A percentile compares a stretch with the other conserved stretches of the same genome.
phyloP scores from a whole-genome alignment of 1,140 invertebrate genomes.

The Lucilia cuprina region DNA sequence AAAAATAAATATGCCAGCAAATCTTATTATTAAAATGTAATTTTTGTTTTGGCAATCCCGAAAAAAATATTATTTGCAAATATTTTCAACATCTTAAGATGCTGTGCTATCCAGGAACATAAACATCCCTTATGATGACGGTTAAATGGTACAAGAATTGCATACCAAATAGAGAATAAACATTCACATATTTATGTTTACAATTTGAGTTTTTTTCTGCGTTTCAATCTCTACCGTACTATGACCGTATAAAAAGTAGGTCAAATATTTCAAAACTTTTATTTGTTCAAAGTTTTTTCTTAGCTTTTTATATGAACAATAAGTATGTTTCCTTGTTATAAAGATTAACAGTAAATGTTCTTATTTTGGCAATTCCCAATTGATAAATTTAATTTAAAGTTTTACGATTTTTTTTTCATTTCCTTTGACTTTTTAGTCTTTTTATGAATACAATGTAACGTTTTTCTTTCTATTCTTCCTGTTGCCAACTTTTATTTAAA shows the following conservation, averaged over 20 bases:
- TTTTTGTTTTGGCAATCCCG: constrained; percentile 17
- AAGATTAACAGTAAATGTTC: constrained; percentile 17
- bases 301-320: background rate
- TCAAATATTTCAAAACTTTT: constrained; percentile 17
- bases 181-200: background rate
- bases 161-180: background rate
- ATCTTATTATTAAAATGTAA: constrained; percentile 28
- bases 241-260: background rate
- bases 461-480: background rate
- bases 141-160: background rate
- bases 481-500: constrained; percentile 9
- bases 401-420: background rate
- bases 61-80: constrained; percentile 11
- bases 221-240: background rate
- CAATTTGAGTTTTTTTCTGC: background rate
- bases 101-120: background rate
- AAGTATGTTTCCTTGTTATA: background rate
- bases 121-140: background rate
- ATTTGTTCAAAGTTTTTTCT: constrained; percentile 3
- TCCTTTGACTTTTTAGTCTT: background rate
- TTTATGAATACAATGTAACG: background rate
- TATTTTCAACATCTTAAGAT: background rate
- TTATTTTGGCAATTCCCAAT: constrained; percentile 20
- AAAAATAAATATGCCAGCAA: constrained; percentile 19
- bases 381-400: constrained; percentile 35